These are phyloP conservation scores for Choloepus didactylus DNA, from an alignment of 2,797 vertebrate genomes.

Conservation along the genomic window DNA sequence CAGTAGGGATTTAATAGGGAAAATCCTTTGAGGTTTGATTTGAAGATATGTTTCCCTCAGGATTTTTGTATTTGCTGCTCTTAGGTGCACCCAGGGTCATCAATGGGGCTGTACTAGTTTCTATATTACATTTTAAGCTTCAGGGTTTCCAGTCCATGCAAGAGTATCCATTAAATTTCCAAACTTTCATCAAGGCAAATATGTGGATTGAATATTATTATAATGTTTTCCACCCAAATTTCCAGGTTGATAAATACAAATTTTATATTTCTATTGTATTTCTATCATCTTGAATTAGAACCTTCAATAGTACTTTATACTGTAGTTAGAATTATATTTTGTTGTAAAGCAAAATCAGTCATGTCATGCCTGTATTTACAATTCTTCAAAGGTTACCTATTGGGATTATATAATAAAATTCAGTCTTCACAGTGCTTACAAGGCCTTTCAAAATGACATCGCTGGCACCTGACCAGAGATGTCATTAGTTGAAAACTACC, in stretches of 20 bases:
- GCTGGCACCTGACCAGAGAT: background rate
- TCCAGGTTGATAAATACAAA: constrained; percentile 42
- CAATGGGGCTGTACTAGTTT: constrained; percentile 3
- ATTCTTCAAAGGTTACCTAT: background rate
- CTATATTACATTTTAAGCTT: constrained; percentile 54
- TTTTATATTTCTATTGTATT: background rate
- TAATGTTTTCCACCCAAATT: background rate
- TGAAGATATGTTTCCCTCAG: constrained; percentile 55
- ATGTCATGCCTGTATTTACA: background rate
- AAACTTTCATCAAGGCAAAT: constrained; percentile 44
- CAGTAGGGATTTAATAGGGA: background rate
- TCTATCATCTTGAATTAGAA: background rate
- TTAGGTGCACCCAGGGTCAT: background rate
- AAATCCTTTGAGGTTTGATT: constrained; percentile 10
- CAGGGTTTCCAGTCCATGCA: background rate
- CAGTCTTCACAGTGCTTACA: background rate
- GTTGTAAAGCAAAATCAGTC: constrained; percentile 42
- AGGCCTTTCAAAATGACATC: background rate
- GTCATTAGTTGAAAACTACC: background rate
- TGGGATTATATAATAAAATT: background rate
- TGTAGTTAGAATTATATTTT: constrained; percentile 52
- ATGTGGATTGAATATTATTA: constrained; percentile 31
- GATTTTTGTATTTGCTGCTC: constrained; percentile 35
- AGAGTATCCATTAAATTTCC: constrained; percentile 37
- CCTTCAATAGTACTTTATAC: constrained; percentile 5